Percentiles rank a stretch among this genome's conserved stretches.
Evolutionary conservation across 2,113 vertebrate genomes (phyloP).

Genomic region (Dicrurus megarhynchus): DNA sequence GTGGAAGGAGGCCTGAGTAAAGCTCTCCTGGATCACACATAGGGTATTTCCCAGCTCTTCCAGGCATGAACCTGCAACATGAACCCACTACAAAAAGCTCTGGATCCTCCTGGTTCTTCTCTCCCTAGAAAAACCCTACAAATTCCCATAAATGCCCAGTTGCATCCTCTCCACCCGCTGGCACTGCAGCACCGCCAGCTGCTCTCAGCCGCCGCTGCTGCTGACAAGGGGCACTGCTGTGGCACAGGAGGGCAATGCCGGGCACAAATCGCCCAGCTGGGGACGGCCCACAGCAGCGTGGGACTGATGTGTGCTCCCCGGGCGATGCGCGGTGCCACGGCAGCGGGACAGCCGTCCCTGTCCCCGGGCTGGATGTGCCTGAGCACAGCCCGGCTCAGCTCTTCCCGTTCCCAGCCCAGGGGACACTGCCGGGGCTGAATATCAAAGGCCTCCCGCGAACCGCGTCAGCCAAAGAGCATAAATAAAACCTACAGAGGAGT

Average conservation of each 20-base stretch:
- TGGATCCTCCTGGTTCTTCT: neutral
- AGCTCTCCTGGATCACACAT: accelerated
- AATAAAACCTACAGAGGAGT: conserved; percentile 11
- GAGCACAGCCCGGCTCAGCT: neutral
- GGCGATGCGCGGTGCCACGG: neutral
- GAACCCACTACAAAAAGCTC: neutral
- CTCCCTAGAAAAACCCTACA: accelerated
- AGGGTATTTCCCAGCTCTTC: neutral
- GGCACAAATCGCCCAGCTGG: neutral
- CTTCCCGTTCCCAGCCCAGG: neutral
- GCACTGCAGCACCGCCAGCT: neutral
- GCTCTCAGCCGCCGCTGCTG: accelerated
- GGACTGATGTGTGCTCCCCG: accelerated
- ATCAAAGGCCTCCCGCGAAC: conserved; percentile 7
- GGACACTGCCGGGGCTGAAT: neutral
- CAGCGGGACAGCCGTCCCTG: neutral
- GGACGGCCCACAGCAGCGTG: accelerated
- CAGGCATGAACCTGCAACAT: neutral
- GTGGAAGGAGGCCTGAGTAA: accelerated
- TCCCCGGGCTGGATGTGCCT: accelerated
- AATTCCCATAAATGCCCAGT: accelerated
- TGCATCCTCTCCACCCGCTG: neutral
- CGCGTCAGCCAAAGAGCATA: neutral
- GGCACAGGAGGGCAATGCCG: neutral
- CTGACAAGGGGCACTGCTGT: accelerated